Evolutionary conservation across 2,797 vertebrate species (phyloP).

Genomic region (Anguilla pacifica): DNA sequence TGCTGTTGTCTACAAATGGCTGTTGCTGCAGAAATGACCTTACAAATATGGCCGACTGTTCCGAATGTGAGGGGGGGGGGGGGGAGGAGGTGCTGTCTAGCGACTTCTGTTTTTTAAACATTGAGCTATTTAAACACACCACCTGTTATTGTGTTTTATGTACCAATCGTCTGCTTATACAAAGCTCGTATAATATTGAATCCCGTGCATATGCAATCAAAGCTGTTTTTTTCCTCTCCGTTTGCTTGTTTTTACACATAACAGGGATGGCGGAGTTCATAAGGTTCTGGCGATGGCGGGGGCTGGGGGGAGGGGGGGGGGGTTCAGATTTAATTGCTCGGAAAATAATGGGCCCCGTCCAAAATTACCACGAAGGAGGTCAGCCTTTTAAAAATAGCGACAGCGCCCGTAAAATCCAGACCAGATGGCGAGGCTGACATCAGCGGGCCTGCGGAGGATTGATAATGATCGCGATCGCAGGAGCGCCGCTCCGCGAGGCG

Average conservation of each 20-base stretch:
- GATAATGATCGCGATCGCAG: conserved; percentile 2
- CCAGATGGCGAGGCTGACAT: not conserved
- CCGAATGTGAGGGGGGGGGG: not conserved
- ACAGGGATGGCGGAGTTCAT: not conserved
- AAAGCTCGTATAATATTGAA: not conserved
- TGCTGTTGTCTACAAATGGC: too few species aligned
- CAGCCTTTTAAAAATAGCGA: not conserved
- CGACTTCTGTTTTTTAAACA: not conserved
- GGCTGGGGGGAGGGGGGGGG: not conserved
- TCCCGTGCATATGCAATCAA: not conserved
- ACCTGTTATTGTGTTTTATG: not conserved
- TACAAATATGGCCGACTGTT: not conserved
- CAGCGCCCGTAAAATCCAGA: not conserved
- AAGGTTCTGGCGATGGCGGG: not conserved
- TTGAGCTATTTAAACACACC: not conserved
- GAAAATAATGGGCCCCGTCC: not conserved
- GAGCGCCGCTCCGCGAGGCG: not conserved
- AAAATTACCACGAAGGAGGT: not conserved
- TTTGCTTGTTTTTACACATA: not conserved
- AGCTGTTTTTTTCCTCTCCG: not conserved
- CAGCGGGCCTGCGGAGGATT: not conserved
- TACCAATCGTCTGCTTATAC: not conserved
- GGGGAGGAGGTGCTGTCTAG: not conserved
- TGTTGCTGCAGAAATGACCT: not conserved
- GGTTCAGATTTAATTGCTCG: not conserved